A percentile compares a stretch with the other conserved stretches of the same genome.
phyloP scores from a whole-genome alignment of 2,797 vertebrate genomes.

The Syncerus caffer region DNA sequence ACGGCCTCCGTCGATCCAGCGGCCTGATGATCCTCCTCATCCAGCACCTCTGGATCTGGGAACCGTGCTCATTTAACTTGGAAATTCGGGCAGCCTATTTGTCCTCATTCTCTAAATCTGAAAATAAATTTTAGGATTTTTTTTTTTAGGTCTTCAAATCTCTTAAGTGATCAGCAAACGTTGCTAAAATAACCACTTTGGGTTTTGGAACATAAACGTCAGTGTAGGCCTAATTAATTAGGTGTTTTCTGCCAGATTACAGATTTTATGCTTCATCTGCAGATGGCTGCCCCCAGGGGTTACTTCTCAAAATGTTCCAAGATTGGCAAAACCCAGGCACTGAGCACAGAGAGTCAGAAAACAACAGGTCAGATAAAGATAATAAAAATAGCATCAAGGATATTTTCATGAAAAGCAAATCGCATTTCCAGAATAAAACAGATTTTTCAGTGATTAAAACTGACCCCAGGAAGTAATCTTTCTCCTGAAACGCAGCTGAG shows the following conservation, averaged over 20 bases:
- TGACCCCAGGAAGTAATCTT: background rate
- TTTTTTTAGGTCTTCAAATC: background rate
- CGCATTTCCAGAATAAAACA: background rate
- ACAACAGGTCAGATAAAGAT: background rate
- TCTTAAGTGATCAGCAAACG: background rate
- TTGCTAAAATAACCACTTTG: background rate
- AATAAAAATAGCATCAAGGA: too few relatives aligned
- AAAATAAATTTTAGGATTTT: background rate
- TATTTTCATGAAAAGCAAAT: background rate
- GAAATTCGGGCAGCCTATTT: background rate
- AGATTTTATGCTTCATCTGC: background rate
- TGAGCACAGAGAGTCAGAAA: background rate
- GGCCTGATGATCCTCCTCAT: background rate
- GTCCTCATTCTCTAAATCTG: background rate
- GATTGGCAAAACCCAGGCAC: background rate
- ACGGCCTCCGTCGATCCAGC: accelerated
- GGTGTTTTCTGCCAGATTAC: background rate
- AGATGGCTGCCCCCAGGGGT: background rate
- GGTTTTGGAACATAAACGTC: background rate
- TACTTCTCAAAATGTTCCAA: background rate
- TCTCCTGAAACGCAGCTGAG: accelerated
- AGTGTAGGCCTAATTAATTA: background rate
- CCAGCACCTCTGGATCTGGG: accelerated
- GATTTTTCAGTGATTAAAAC: background rate
- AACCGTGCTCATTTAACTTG: background rate